phyloP scores from a whole-genome alignment of 2,797 vertebrate species.

The Arctocebus calabarensis region DNA sequence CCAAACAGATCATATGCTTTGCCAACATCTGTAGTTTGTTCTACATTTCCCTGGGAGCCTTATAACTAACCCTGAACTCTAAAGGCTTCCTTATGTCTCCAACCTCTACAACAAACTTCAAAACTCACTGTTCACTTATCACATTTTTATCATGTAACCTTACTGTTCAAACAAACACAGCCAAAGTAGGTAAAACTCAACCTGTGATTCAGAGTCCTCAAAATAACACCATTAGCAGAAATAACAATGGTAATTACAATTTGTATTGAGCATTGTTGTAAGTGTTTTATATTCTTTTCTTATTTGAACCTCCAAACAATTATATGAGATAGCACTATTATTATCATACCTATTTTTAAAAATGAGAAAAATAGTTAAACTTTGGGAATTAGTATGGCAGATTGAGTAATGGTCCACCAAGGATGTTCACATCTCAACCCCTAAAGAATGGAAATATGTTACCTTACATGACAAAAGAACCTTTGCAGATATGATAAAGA shows the following conservation, averaged over 20 bases:
- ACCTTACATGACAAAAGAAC: background rate
- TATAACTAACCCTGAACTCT: background rate
- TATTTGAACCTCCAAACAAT: background rate
- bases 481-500: background rate
- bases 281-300: conserved; percentile 3
- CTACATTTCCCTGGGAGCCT: background rate
- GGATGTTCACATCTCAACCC: background rate
- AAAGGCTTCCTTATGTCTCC: background rate
- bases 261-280: background rate
- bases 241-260: background rate
- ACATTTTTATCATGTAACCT: background rate
- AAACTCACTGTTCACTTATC: background rate
- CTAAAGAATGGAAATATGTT: background rate
- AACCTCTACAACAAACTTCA: background rate
- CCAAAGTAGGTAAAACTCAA: background rate
- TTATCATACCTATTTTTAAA: background rate
- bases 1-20: background rate
- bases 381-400: background rate
- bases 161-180: background rate
- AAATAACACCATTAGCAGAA: background rate
- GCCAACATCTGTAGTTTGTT: background rate
- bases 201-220: background rate
- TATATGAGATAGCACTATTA: background rate
- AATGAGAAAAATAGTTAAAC: background rate
- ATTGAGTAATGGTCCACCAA: background rate